These are phyloP conservation scores for Hippocampus mohnikei DNA, from an alignment of 2,113 vertebrate species.

Conservation along the genomic window DNA sequence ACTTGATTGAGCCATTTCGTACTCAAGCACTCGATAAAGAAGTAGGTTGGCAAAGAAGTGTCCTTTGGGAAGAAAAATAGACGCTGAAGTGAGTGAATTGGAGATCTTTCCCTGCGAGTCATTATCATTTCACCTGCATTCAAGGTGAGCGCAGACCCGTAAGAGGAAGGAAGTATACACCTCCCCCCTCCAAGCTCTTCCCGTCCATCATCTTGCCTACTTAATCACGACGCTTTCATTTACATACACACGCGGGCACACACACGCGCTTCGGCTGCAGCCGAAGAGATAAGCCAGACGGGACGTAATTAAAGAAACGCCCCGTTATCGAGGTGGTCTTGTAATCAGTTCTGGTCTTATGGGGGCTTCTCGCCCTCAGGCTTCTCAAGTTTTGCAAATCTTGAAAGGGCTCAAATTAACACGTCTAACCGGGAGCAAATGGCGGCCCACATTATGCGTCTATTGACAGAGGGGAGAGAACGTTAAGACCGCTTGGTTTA, in stretches of 20 bases:
- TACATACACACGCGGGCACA: slow-evolving; percentile 18
- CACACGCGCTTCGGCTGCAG: slow-evolving; percentile 54
- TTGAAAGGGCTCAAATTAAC: slow-evolving; percentile 39
- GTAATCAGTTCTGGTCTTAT: slow-evolving; percentile 62
- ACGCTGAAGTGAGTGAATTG: slow-evolving; percentile 57
- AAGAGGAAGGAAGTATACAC: slow-evolving; percentile 38
- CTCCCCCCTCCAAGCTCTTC: slow-evolving; percentile 62
- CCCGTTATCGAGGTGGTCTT: slow-evolving; percentile 51
- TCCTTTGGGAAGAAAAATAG: slow-evolving; percentile 54
- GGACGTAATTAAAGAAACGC: slow-evolving; percentile 69
- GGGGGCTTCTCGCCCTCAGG: slow-evolving; percentile 56
- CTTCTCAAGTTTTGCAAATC: slow-evolving; percentile 31
- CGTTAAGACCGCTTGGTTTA: not conserved
- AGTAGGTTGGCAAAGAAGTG: slow-evolving; percentile 9
- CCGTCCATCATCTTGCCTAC: slow-evolving; percentile 64
- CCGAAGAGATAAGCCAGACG: slow-evolving; percentile 68
- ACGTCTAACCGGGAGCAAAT: slow-evolving; percentile 28
- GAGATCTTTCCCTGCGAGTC: slow-evolving; percentile 50
- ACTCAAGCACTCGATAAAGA: slow-evolving; percentile 47
- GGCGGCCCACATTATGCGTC: slow-evolving; percentile 10
- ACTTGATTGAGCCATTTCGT: slow-evolving; percentile 59
- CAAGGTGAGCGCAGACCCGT: slow-evolving; percentile 35
- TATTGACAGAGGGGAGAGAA: not conserved
- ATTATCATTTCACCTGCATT: slow-evolving; percentile 63
- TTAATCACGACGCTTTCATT: slow-evolving; percentile 56